phyloP scores from a whole-genome alignment of 2,888 invertebrate genomes.

The Lypha dubia region DNA sequence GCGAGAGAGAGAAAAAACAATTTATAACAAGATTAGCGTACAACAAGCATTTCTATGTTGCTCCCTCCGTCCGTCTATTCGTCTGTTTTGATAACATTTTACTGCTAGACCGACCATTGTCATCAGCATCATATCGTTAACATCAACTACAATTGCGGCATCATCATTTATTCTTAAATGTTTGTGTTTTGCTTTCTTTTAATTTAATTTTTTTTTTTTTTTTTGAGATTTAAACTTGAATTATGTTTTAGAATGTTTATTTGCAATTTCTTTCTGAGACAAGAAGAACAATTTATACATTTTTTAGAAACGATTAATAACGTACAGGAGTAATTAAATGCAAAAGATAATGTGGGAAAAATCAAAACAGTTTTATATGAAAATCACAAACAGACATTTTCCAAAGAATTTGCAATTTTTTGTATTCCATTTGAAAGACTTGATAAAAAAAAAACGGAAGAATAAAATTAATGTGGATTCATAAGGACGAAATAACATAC shows the following conservation, averaged over 20 bases:
- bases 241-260: not conserved
- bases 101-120: conserved; percentile 8
- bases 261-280: no score
- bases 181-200: not conserved
- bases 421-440: no score
- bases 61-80: not conserved
- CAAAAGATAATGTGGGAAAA: no score
- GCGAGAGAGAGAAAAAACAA: conserved; percentile 45
- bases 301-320: no score
- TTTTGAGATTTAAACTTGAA: not conserved
- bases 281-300: no score
- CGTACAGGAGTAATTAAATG: no score
- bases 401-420: no score
- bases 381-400: no score
- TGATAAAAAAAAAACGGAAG: no score
- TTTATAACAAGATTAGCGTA: conserved; percentile 69
- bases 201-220: conserved; percentile 1
- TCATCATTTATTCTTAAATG: not conserved
- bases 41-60: not conserved
- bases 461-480: no score
- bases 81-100: conserved; percentile 5
- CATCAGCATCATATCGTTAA: conserved; percentile 17
- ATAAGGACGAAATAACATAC: no score
- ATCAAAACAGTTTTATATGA: no score
- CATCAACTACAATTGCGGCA: conserved; percentile 16